Base-by-base conservation (phyloP, 2,888 invertebrate genomes). In the Eucriotettix oculatus region DNA sequence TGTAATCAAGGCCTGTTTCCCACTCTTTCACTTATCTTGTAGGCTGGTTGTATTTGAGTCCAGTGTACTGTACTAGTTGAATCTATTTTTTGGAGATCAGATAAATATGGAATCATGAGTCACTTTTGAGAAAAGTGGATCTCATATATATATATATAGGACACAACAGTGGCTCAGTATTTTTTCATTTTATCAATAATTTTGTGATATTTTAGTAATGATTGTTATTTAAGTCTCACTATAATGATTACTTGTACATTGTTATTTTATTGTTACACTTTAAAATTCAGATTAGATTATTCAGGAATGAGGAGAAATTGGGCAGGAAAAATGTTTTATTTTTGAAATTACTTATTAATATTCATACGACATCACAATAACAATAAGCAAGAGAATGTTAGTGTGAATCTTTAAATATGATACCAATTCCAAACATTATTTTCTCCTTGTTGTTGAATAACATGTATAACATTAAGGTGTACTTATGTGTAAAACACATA, bases 161-260 rank as follows among this genome's bases (percentile, higher is more conserved):
- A 71, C 71, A 72, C 71, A 68, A 71, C 71, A 70, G 74, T 74
- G 74, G 74, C 74, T 75, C 74, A 73, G 74, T 74, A 72, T 73
- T 74, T 74, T 75, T 74, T 76, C 72, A 74, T 75, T 75, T 75
- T 74, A 74, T 76, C 74, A 75, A 75, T 63, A 62, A 64, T 76
- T 76, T 76, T 77, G 76, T 77, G 76, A 77, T 77, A 76, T 76
- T 76, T 77, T 76, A 76, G 75, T 76, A 76, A 76, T 61, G 74
- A 74, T 75, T 76, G 75, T 76, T 76, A 76, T 75, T 76, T 76
- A 75, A 76, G 75, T 75, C 75, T 75, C 75, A 75, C 74, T 75
- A 75, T 74, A 67, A 67, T 66, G 66, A 67, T 65, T 68, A 66
- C 65, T 67, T 67, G 67, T 69, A 67, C 68, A 68, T 68, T 68